These are phyloP conservation scores for Drosophila recens DNA, from an alignment of 2,888 invertebrate species.

Conservation along the genomic window DNA sequence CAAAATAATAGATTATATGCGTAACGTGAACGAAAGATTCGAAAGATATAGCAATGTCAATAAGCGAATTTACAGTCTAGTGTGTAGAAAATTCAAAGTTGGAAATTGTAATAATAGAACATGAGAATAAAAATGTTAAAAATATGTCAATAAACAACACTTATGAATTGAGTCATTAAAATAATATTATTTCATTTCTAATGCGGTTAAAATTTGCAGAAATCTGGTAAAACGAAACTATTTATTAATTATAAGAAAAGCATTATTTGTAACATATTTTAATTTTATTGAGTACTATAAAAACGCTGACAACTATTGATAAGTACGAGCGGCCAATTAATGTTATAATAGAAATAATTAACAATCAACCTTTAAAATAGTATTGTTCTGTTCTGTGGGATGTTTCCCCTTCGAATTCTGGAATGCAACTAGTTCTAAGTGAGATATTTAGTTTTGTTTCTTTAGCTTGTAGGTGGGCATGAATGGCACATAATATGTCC, in stretches of 20 bases:
- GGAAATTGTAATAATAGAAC: slow-evolving; percentile 48
- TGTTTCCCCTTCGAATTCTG: neutral
- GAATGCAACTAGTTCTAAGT: neutral
- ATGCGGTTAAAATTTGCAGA: neutral
- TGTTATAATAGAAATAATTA: neutral
- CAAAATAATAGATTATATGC: slow-evolving; percentile 70
- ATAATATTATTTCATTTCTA: neutral
- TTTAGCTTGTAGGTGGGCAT: slow-evolving; percentile 88
- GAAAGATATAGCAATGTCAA: slow-evolving; percentile 37
- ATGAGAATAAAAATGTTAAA: slow-evolving; percentile 30
- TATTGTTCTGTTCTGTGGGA: neutral
- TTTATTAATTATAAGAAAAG: too few species aligned
- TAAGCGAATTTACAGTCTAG: slow-evolving; percentile 70
- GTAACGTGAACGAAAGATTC: slow-evolving; percentile 41
- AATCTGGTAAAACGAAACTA: too few species aligned
- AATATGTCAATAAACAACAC: slow-evolving; percentile 54
- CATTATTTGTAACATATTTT: neutral
- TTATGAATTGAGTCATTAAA: slow-evolving; percentile 27
- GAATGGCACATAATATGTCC: slow-evolving; percentile 90
- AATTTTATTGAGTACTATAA: slow-evolving; percentile 4
- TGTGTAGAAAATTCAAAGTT: slow-evolving; percentile 49
- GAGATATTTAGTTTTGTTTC: slow-evolving; percentile 66
- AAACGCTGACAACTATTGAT: neutral
- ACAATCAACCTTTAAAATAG: neutral
- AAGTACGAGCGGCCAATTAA: neutral